Evolutionary conservation across 2,888 invertebrate genomes (phyloP), one percentile per base, ranked within the genome.

Genomic region (Scrobipalpa costella): DNA sequence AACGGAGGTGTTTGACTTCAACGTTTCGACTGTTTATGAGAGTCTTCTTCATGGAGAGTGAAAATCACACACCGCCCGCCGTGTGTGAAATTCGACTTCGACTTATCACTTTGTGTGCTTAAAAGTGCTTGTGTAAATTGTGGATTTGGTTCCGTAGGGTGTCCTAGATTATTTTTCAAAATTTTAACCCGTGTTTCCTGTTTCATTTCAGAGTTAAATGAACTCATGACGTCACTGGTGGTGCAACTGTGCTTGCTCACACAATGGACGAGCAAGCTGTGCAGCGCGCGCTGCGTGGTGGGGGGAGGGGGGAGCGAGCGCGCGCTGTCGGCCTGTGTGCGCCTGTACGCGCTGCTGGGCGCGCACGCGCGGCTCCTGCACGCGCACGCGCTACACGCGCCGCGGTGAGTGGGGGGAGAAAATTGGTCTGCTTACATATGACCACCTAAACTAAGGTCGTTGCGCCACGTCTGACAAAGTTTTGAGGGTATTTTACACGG

Each of bases 191-290:
- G n/a, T n/a, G 21, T 27, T 21, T 27, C 13, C 15, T 15, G 2
- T 11, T n/a, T 49, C 55, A n/a, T 74, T 70, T 0, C 78, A 90
- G 90, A 89, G 65, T 33, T 84, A 9, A 74, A 73, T 1, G 86
- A 86, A 67, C 68, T 85, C 5, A 84, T 85, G 78, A 82, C 81
- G 62, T 77, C 77, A 0, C 57, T 83, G 17, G 73, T 86, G 7
- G 69, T 85, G 13, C 85, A 88, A 65, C 70, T 88, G 19, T 88
- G 87, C 21, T 86, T 83, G 68, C 61, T 83, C 36, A 70, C 77
- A 0, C 57, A 64, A 2, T 86, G 86, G 84, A 73, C 74, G 36
- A 27, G 69, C 0, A 61, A 66, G 0, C 71, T 71, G 33, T 73
- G 72, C 59, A 73, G 73, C 63, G 69, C 87, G 63, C 81, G 88